Evolutionary conservation across 2,888 invertebrate genomes (phyloP).

Genomic region (Kuschelorhynchus macadamiae): DNA sequence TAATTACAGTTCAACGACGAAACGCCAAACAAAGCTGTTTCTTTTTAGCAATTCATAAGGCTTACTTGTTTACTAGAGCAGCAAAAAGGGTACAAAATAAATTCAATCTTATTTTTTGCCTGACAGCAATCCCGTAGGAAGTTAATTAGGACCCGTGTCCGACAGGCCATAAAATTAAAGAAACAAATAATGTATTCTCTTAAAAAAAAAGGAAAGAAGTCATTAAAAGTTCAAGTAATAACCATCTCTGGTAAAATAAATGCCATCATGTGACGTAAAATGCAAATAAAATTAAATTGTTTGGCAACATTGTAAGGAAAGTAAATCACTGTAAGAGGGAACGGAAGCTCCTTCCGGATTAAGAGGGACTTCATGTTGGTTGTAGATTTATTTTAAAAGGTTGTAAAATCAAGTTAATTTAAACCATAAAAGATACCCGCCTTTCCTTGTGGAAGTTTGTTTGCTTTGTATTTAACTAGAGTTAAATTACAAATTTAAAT

Average conservation of each 20-base stretch:
- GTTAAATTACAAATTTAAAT: too few relatives aligned
- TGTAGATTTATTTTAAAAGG: constrained; percentile 64
- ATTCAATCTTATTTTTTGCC: too few relatives aligned
- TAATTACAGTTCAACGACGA: too few relatives aligned
- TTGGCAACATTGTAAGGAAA: constrained; percentile 43
- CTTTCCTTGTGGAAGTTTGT: too few relatives aligned
- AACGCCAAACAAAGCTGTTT: too few relatives aligned
- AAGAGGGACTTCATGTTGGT: constrained; percentile 64
- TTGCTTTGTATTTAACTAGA: too few relatives aligned
- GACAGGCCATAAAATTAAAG: constrained; percentile 10
- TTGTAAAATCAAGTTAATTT: constrained; percentile 66
- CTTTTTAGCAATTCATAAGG: too few relatives aligned
- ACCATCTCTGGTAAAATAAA: constrained; percentile 11
- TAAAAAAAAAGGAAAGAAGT: constrained; percentile 21
- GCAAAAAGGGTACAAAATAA: too few relatives aligned
- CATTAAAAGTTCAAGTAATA: constrained; percentile 11
- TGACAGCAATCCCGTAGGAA: background rate
- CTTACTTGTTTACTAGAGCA: too few relatives aligned
- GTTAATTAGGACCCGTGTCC: constrained; percentile 7
- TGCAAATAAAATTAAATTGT: constrained; percentile 35
- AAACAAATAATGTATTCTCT: constrained; percentile 1
- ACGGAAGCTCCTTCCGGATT: constrained; percentile 57
- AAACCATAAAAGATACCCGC: constrained; percentile 41
- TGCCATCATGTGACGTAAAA: constrained; percentile 7
- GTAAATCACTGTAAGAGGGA: too few relatives aligned